phyloP scores from a whole-genome alignment of 2,113 vertebrate genomes.

The Paramormyrops kingsleyae region DNA sequence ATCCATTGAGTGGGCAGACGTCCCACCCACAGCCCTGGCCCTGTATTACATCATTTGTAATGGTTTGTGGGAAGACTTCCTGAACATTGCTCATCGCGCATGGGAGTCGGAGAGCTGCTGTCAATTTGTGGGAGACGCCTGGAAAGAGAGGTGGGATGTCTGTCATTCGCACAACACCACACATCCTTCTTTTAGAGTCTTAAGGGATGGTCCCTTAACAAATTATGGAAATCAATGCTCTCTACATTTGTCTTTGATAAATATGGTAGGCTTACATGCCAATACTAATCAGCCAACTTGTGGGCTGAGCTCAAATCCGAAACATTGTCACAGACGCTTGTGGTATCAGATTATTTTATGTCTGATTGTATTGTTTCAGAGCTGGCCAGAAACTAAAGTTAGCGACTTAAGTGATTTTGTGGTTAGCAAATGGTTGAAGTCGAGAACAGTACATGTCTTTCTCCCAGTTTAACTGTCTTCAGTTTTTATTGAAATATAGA shows the following conservation, averaged over 20 bases:
- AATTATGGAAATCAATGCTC: not conserved
- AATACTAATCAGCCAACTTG: not conserved
- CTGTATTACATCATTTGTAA: too few relatives aligned
- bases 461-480: too few relatives aligned
- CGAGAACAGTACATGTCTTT: not conserved
- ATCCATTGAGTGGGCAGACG: not conserved
- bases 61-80: too few relatives aligned
- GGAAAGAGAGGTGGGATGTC: too few relatives aligned
- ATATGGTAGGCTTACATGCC: not conserved
- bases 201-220: not conserved
- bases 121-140: too few relatives aligned
- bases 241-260: not conserved
- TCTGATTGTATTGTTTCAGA: not conserved
- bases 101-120: too few relatives aligned
- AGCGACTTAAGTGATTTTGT: not conserved
- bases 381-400: not conserved
- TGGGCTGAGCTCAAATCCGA: not conserved
- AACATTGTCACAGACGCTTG: not conserved
- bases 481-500: too few relatives aligned
- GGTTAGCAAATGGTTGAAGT: too few relatives aligned
- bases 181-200: not conserved
- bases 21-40: too few relatives aligned
- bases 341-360: not conserved
- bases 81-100: too few relatives aligned
- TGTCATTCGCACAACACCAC: not conserved